These are phyloP conservation scores for Seira musarum DNA, from an alignment of 2,888 invertebrate species.

Conservation along the genomic window DNA sequence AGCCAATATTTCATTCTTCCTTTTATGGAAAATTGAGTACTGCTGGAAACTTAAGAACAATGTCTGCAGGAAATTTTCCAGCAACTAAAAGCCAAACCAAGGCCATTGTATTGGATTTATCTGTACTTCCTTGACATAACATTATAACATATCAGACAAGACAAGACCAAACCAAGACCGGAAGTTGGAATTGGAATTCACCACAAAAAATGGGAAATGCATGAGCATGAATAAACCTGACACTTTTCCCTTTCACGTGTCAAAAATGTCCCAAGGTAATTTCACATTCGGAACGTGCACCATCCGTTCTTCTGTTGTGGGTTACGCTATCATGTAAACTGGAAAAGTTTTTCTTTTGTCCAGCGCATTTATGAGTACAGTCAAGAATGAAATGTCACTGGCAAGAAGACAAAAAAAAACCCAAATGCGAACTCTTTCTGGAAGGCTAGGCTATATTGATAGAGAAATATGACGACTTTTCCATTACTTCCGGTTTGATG, in stretches of 20 bases:
- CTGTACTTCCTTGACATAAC: no score
- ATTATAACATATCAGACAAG: no score
- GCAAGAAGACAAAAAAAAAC: not conserved
- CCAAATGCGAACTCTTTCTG: no score
- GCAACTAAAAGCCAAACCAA: no score
- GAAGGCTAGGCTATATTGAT: not conserved
- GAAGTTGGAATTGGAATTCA: not conserved
- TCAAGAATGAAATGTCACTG: not conserved
- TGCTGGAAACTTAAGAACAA: no score
- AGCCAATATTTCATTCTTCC: constrained; percentile 1
- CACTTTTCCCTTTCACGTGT: constrained; percentile 8
- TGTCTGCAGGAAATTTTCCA: no score
- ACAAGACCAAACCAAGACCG: not conserved
- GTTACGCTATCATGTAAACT: not conserved
- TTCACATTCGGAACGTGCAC: not conserved
- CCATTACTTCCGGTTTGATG: constrained; percentile 7
- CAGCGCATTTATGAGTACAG: no score
- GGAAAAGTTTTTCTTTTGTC: not conserved
- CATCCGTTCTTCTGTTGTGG: not conserved
- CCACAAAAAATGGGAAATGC: constrained; percentile 10
- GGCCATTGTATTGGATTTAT: no score
- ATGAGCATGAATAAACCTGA: constrained; percentile 12
- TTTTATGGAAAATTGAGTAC: no score
- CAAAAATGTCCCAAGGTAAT: not conserved
- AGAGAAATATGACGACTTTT: no score